phyloP scores from a whole-genome alignment of 2,113 vertebrate species.

The Actenoides lindsayi region DNA sequence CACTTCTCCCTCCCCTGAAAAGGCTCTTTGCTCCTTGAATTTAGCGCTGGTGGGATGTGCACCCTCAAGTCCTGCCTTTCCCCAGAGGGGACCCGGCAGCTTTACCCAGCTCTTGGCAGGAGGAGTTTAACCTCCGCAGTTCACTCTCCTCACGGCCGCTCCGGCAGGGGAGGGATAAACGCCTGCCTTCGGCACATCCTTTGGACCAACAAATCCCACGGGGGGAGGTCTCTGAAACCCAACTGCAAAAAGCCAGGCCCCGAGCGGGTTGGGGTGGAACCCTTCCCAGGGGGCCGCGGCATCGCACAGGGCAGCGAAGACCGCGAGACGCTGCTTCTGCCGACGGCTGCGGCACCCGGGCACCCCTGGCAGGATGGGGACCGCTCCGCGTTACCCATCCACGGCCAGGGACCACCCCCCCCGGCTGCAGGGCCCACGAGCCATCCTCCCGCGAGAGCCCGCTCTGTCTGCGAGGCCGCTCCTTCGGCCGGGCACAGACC shows the following conservation, averaged over 20 bases:
- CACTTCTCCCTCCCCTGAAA: neutral
- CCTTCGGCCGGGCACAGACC: neutral
- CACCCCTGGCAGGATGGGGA: neutral
- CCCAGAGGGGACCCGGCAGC: neutral
- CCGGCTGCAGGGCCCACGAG: neutral
- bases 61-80: neutral
- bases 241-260: neutral
- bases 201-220: neutral
- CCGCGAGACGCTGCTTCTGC: neutral
- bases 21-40: constrained; percentile 27
- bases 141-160: neutral
- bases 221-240: neutral
- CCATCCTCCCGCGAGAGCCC: neutral
- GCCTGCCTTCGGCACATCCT: neutral
- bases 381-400: accelerated
- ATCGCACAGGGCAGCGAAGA: neutral
- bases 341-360: neutral
- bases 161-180: neutral
- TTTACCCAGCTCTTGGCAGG: neutral
- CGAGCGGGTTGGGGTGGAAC: no score
- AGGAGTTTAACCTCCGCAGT: neutral
- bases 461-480: neutral
- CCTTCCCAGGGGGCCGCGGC: accelerated
- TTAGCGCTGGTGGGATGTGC: neutral
- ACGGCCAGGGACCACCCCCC: neutral